phyloP scores from a whole-genome alignment of 2,797 vertebrate genomes.

The Acanthurus tractus region DNA sequence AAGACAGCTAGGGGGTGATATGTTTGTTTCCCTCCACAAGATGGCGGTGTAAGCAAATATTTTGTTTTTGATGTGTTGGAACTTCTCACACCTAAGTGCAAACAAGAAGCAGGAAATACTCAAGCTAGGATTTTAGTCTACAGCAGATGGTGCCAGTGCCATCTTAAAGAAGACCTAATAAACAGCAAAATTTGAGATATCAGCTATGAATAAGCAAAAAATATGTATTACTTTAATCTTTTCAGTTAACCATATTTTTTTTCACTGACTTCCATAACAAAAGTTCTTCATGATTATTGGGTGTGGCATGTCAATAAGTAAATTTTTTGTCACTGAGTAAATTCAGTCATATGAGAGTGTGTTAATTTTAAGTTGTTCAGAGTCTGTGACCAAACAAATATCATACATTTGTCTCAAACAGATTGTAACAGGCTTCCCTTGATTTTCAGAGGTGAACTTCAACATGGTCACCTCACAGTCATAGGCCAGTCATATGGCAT shows the following conservation, averaged over 20 bases:
- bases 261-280: neutral
- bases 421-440: neutral
- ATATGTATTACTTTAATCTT: neutral
- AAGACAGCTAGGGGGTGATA: neutral
- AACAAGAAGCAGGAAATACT: neutral
- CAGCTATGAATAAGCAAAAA: constrained; percentile 26
- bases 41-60: constrained; percentile 55
- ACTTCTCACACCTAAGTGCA: neutral
- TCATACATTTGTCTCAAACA: neutral
- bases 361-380: constrained; percentile 2
- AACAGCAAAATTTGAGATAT: neutral
- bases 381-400: constrained; percentile 22
- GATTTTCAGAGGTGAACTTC: constrained; percentile 25
- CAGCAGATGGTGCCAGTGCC: constrained; percentile 72
- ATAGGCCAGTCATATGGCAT: constrained; percentile 8
- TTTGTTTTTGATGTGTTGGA: neutral
- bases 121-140: neutral
- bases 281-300: neutral
- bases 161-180: rapidly evolving
- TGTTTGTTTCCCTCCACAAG: constrained; percentile 39
- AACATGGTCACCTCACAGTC: constrained; percentile 19
- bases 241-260: constrained; percentile 9
- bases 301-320: neutral
- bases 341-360: neutral
- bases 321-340: constrained; percentile 4